Base-by-base conservation (phyloP, 2,888 invertebrate genomes). In the Lasiommata megera region DNA sequence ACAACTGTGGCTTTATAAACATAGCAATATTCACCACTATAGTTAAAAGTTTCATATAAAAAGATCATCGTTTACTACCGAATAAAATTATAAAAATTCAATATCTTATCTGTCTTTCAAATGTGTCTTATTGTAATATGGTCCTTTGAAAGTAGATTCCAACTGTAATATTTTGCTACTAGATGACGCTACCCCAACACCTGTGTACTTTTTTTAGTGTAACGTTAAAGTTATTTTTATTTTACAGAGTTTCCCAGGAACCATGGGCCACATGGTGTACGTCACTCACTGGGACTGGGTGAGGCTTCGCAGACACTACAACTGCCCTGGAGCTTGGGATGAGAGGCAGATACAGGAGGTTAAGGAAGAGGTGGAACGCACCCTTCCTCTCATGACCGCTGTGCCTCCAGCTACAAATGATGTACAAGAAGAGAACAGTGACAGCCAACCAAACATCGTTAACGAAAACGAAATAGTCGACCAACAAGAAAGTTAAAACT, bases 251-350 rank as follows among this genome's bases (percentile, higher is more conserved):
- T 77, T 79, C 61, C 77, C 80, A 18, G 84, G 84, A 0, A 67
- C 61, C 0, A 92, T 92, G 82, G 92, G 92, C 0, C 92, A 92
- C 63, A 78, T 89, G 3, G 65, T 60, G 1, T 84, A 78, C 66
- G 79, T 92, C 66, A 90, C 91, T 0, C 83, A 84, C 6, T 80
- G 75, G 59, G 92, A 92, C 65, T 84, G 88, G 80, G 70, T 83
- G 0, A 84, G 92, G 28, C 75, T 90, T 58, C 86, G 85, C 68
- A 75, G 90, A 23, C 89, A 90, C 67, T 92, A 92, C 79, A 69
- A 82, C 64, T 91, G 90, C 71, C 80, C 82, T 17, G 84, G 83
- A 6, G 85, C 84, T 1, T 88, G 87, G 88, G 44, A 40, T 8
- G 46, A 46, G 3, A 47, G 61, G 3, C 17, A 36, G 29, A 38